Evolutionary conservation across 2,797 vertebrate genomes (phyloP).

Genomic region (Thamnophis elegans): DNA sequence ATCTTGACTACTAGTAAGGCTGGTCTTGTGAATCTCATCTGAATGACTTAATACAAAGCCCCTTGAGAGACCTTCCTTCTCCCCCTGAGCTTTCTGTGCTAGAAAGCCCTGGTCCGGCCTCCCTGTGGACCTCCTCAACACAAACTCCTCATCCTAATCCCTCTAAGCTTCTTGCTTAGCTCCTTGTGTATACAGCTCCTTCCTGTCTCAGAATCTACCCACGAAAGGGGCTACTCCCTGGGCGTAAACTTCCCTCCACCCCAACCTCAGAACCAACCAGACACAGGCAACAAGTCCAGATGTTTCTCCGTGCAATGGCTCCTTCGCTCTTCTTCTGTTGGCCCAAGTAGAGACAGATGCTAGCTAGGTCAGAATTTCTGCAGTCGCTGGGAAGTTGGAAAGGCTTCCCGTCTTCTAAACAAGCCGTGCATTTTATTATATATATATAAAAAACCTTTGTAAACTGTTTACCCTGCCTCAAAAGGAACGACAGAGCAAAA

Average conservation of each 20-base stretch:
- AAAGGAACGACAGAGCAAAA: slow-evolving; percentile 35
- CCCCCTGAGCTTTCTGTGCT: not conserved
- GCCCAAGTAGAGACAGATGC: not conserved
- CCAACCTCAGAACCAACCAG: too few species aligned
- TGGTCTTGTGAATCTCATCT: too few species aligned
- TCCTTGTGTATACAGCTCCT: slow-evolving; percentile 15
- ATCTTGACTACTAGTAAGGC: too few species aligned
- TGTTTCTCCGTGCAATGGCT: not conserved
- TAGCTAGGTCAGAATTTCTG: slow-evolving; percentile 1
- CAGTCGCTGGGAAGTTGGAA: not conserved
- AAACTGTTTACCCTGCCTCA: slow-evolving; percentile 62
- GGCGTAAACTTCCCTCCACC: not conserved
- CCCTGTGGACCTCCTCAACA: not conserved
- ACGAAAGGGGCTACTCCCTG: not conserved
- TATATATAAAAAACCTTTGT: slow-evolving; percentile 41
- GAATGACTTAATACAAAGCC: too few species aligned
- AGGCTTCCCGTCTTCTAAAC: slow-evolving; percentile 46
- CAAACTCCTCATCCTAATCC: not conserved
- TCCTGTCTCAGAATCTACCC: not conserved
- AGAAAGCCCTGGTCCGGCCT: not conserved
- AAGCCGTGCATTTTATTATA: slow-evolving; percentile 62
- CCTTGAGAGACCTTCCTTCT: not conserved
- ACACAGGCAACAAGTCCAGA: not conserved
- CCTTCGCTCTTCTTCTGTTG: not conserved
- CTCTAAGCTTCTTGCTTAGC: not conserved